Base-by-base conservation (phyloP, 2,797 vertebrate species). In the Coregonus ussuriensis region DNA sequence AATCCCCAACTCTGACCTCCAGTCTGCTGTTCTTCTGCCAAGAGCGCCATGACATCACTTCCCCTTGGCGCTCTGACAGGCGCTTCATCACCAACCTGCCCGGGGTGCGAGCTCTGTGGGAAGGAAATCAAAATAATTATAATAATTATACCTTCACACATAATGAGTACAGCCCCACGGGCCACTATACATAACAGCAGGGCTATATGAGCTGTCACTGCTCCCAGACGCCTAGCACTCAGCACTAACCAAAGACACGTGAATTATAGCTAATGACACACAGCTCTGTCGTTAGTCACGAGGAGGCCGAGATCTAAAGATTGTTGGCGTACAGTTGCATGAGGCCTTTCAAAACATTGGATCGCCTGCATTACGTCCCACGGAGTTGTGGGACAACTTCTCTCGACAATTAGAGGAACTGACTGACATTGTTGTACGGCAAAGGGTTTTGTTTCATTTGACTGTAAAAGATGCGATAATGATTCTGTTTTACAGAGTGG, bases 141-240 rank as follows among this genome's bases (percentile, higher is more conserved):
- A 90, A 93, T 93, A 92, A 94, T 94, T 92, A 92, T 87, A 87
- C 82, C 87, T 90, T 91, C 76, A 88, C 84, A 87, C 69, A 82
- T 93, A 93, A 90, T 90, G 88, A 92, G 83, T 76, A 83, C 79
- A 86, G 87, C 91, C 59, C 90, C 82, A 82, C 16, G 74, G 90
- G 88, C 85, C 83, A 77, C 88, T 81, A 83, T 88, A 86, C 84
- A 90, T 86, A 88, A 86, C 89, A 88, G 84, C 85, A 83, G 89
- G 35, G 37, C 37, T 31, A 88, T 89, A 85, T 80, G 88, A 93
- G 87, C 90, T 91, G 92, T 93, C 91, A 89, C 78, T 83, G 85
- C 41, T 76, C 54, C 25, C 81, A 84, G 75, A 47, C 65, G 51
- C 82, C 84, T 86, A 77, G 83, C 84, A 79, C 77, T 84, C 78